phyloP scores from a whole-genome alignment of 2,113 vertebrate genomes.

The Asarcornis scutulata region DNA sequence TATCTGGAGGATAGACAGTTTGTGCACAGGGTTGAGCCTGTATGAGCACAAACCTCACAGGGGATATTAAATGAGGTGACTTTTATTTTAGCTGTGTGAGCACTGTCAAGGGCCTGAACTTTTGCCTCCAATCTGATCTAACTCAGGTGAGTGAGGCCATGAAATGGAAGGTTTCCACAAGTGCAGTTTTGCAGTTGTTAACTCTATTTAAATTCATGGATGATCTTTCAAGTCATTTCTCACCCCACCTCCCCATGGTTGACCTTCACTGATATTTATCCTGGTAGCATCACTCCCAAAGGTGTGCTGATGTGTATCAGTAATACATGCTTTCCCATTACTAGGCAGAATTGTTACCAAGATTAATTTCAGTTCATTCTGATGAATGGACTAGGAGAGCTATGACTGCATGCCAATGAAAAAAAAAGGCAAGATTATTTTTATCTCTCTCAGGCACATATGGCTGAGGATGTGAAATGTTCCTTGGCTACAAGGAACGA shows the following conservation, averaged over 20 bases:
- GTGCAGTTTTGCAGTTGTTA: rapidly evolving
- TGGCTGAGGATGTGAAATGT: background rate
- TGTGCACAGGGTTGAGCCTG: rapidly evolving
- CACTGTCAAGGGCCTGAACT: background rate
- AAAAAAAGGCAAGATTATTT: background rate
- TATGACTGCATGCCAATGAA: background rate
- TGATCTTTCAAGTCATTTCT: background rate
- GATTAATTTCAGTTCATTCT: slow-evolving; percentile 14
- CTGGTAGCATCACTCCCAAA: background rate
- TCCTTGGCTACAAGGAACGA: background rate
- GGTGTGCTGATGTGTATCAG: background rate
- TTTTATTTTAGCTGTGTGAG: background rate
- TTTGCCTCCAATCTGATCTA: background rate
- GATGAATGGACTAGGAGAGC: background rate
- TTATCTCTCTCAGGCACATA: background rate
- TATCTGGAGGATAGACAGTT: background rate
- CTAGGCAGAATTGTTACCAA: background rate
- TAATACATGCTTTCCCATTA: background rate
- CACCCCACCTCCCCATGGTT: background rate
- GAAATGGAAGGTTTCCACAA: background rate
- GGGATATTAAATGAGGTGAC: background rate
- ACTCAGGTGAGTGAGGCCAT: rapidly evolving
- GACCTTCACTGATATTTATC: background rate
- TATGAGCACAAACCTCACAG: background rate
- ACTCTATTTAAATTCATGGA: background rate